Percentiles rank a stretch among this genome's conserved stretches.
Evolutionary conservation across 2,113 vertebrate species (phyloP).

Genomic region (Hyperopisus bebe): DNA sequence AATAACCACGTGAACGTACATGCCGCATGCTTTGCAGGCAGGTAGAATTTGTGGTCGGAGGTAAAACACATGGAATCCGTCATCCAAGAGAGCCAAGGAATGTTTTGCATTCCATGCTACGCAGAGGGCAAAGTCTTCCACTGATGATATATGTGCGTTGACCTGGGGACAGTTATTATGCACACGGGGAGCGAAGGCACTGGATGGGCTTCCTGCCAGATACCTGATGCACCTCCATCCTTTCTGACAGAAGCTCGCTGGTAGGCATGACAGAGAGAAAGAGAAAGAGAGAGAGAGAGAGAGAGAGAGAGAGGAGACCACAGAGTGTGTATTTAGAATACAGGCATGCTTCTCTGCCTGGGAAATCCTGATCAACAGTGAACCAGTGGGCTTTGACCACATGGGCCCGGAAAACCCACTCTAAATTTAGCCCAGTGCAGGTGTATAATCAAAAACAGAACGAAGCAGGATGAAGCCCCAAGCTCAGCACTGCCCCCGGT

Average conservation of each 20-base stretch:
- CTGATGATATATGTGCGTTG: background rate
- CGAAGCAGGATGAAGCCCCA: background rate
- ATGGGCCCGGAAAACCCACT: background rate
- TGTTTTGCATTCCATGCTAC: background rate
- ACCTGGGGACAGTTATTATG: background rate
- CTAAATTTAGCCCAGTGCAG: background rate
- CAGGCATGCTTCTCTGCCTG: constrained; percentile 12
- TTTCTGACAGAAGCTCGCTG: background rate
- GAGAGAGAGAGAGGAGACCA: background rate
- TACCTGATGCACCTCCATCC: background rate
- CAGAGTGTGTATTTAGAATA: constrained; percentile 22
- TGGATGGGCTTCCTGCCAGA: background rate
- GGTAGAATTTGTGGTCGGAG: background rate
- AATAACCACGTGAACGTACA: constrained; percentile 15
- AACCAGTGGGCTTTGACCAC: background rate
- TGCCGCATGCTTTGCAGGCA: background rate
- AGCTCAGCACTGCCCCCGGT: background rate
- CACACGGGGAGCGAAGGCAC: background rate
- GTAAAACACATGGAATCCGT: background rate
- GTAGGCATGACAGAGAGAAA: background rate
- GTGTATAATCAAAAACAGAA: too few species aligned
- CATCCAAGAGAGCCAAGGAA: background rate
- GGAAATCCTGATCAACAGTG: constrained; percentile 6
- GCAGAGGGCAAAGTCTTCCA: background rate
- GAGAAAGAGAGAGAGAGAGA: constrained; percentile 8